Conservation (phyloP, 2,797 vertebrate species). For the Melanotaenia nigrans region DNA sequence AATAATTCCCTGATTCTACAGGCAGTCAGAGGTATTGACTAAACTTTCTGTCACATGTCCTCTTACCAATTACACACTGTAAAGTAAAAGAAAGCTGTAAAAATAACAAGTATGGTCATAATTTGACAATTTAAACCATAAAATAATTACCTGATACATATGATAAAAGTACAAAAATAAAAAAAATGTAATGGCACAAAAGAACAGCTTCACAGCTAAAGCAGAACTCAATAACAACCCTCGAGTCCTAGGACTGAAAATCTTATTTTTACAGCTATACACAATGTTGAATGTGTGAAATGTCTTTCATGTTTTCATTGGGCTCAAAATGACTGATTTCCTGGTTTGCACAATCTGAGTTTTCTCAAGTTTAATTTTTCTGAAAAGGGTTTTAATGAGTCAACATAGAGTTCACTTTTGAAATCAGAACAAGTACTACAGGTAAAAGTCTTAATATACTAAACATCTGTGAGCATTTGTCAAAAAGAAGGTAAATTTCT, state of each 20-base stretch:
- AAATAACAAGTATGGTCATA: constrained; percentile 8
- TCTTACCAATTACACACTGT: neutral
- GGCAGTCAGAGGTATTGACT: neutral
- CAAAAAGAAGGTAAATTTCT: neutral
- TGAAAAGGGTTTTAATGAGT: neutral
- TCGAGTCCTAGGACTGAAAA: constrained; percentile 2
- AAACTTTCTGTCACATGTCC: neutral
- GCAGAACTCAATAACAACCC: neutral
- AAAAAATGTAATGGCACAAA: constrained; percentile 26
- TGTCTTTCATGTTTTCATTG: too few species aligned
- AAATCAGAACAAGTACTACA: neutral
- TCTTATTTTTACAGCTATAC: neutral
- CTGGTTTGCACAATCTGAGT: neutral
- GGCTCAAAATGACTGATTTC: too few species aligned
- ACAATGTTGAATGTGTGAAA: neutral
- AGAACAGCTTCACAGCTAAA: neutral
- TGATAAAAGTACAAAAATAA: neutral
- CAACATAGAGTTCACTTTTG: neutral
- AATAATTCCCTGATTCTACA: neutral
- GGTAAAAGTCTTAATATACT: neutral
- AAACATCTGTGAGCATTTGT: neutral
- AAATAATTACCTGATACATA: neutral
- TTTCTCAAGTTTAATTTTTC: neutral
- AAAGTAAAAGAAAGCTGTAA: constrained; percentile 14
- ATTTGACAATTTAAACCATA: neutral